These are phyloP conservation scores for Serripes groenlandicus DNA, from an alignment of 2,888 invertebrate species.

Conservation along the genomic window DNA sequence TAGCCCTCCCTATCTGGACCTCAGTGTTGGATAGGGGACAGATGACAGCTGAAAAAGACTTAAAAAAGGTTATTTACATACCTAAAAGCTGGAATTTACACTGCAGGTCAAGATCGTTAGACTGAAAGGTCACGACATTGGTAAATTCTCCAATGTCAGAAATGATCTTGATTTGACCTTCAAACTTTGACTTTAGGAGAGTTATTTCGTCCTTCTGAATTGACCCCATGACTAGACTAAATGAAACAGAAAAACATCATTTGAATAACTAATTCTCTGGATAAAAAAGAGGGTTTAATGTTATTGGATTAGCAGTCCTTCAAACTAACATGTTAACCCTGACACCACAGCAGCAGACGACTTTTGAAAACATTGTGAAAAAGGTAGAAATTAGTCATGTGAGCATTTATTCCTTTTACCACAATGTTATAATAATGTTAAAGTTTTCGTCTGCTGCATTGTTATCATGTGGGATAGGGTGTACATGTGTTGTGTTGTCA, in stretches of 20 bases:
- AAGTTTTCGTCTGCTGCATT: too few relatives aligned
- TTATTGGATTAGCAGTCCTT: too few relatives aligned
- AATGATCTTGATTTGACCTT: constrained; percentile 75
- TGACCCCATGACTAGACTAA: neutral
- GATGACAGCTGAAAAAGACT: too few relatives aligned
- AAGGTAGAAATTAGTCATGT: neutral
- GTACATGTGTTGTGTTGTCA: too few relatives aligned
- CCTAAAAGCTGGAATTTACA: constrained; percentile 81
- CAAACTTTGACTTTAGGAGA: constrained; percentile 63
- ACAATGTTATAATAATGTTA: neutral
- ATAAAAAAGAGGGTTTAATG: too few relatives aligned
- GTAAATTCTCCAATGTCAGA: constrained; percentile 76
- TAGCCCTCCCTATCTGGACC: too few relatives aligned
- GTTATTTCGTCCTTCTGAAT: constrained; percentile 60
- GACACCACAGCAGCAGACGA: too few relatives aligned
- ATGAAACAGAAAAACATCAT: too few relatives aligned
- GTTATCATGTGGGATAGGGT: too few relatives aligned
- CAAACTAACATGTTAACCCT: too few relatives aligned
- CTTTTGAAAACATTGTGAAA: neutral
- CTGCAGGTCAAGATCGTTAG: constrained; percentile 72
- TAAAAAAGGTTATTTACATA: constrained; percentile 65
- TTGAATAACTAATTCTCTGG: too few relatives aligned
- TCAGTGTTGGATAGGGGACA: too few relatives aligned
- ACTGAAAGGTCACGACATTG: constrained; percentile 77
- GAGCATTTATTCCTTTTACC: neutral